phyloP scores from a whole-genome alignment of 1,140 invertebrate genomes.

The Odontomachus brunneus region DNA sequence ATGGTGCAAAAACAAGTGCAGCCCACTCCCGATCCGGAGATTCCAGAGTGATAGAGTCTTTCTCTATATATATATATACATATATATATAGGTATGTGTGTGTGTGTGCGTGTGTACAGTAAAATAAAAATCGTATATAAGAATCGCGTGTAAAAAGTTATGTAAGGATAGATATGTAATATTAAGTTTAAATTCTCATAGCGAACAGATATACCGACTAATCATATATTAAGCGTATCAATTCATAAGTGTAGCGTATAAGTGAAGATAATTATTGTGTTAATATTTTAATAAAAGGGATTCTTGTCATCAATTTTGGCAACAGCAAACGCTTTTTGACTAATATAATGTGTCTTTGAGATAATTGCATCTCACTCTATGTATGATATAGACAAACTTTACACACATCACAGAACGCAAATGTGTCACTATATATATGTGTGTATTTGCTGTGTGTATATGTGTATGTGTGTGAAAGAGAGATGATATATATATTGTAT shows the following conservation, averaged over 20 bases:
- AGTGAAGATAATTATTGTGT: constrained; percentile 77
- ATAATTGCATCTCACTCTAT: constrained; percentile 75
- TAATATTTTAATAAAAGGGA: constrained; percentile 81
- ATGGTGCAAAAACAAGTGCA: constrained; percentile 92
- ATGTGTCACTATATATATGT: neutral
- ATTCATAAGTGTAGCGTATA: constrained; percentile 74
- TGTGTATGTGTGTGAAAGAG: too few relatives aligned
- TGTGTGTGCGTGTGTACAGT: constrained; percentile 79
- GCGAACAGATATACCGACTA: constrained; percentile 67
- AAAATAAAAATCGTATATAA: constrained; percentile 78
- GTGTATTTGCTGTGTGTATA: constrained; percentile 1
- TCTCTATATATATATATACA: constrained; percentile 54
- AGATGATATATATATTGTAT: neutral
- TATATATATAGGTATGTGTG: too few relatives aligned
- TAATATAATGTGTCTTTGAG: constrained; percentile 80
- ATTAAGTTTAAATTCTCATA: constrained; percentile 75
- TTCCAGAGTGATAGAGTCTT: constrained; percentile 87
- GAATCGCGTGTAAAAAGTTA: constrained; percentile 84
- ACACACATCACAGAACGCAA: constrained; percentile 49
- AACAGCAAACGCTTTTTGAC: too few relatives aligned
- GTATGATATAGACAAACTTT: constrained; percentile 69
- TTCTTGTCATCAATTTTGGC: too few relatives aligned
- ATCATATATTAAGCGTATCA: constrained; percentile 77
- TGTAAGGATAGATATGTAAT: constrained; percentile 81
- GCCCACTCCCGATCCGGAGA: constrained; percentile 86